Base-by-base conservation (phyloP, 2,113 vertebrate genomes). In the Brachypteracias leptosomus region DNA sequence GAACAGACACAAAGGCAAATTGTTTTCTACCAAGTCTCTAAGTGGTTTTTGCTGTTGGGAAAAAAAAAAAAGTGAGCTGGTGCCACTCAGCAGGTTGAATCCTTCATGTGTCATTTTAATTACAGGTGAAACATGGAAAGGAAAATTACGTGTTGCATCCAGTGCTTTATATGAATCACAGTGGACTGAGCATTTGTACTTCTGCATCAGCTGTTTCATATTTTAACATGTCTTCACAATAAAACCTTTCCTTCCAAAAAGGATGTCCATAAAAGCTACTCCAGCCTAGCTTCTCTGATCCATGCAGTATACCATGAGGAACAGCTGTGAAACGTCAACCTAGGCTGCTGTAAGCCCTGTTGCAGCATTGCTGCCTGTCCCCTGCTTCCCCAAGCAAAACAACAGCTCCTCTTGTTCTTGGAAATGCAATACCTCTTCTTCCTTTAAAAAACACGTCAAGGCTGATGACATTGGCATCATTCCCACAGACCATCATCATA, bases 11-110 rank as follows among this genome's bases (percentile, higher is more conserved):
- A 63, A 29, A 72, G 18, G 26, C 19, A 19, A 26, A 33, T 73
- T 17, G 13, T 90, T 83, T 86, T 77, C 83, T 92, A 36, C 21
- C 8, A 58, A 54, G 25, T 58, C 18, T 71, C 22, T 7, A 29
- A 20, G 18, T 13, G 3, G 0, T 31, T 80, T 59, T 82, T 73
- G 74, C 28, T 29, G 5, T 2, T 44, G 61, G 36, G 1, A 4
- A 15, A 6, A 49, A 38, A 38, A 42, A 42, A 40, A 11, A 29
- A 15, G 3, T 2, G 7, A 38, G 21, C 9, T 77, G 25, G 13
- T 92, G 25, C 33, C 75, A 33, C 51, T 79, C 46, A 79, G n/a
- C 36, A 46, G 71, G 63, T 73, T 88, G 31, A 92, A 49, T 90
- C 0, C 0, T 85, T 80, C 9, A 7, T 40, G 44, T 76, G 28